Conservation (phyloP, 2,113 vertebrate genomes). For the Lepidothrix coronata region DNA sequence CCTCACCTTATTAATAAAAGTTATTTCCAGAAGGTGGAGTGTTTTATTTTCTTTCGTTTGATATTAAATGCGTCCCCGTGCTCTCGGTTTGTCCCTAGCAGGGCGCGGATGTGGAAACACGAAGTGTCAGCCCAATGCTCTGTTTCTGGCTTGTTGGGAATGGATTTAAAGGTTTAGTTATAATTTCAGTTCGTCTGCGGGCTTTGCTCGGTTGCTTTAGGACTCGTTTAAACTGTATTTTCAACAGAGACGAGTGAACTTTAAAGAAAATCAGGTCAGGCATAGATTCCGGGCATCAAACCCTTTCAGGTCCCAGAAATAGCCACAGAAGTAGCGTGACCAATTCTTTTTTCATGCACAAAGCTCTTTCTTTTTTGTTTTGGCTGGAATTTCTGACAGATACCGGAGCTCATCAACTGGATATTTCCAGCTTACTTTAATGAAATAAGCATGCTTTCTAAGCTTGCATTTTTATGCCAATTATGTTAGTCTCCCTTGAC, state of each 20-base stretch:
- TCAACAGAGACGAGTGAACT: constrained; percentile 39
- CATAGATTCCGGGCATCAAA: constrained; percentile 55
- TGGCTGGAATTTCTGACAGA: background rate
- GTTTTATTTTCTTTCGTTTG: constrained; percentile 1
- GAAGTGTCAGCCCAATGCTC: background rate
- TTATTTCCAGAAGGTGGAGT: background rate
- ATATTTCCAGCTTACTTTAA: background rate
- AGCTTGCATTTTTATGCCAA: background rate
- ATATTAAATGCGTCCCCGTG: rapidly evolving
- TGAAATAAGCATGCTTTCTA: background rate
- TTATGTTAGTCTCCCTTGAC: background rate
- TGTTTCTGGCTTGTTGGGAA: background rate
- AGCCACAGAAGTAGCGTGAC: constrained; percentile 27
- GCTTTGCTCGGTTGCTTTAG: background rate
- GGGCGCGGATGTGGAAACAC: background rate
- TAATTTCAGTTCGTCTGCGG: background rate
- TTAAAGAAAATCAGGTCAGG: constrained; percentile 66
- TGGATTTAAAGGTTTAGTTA: background rate
- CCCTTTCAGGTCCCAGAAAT: constrained; percentile 47
- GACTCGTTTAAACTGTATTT: background rate
- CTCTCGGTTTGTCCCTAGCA: background rate
- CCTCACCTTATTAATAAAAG: background rate
- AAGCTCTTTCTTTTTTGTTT: background rate
- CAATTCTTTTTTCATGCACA: background rate
- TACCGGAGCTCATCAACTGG: background rate